These are phyloP conservation scores for Vombatus ursinus DNA, from an alignment of 2,113 vertebrate species.

Conservation along the genomic window DNA sequence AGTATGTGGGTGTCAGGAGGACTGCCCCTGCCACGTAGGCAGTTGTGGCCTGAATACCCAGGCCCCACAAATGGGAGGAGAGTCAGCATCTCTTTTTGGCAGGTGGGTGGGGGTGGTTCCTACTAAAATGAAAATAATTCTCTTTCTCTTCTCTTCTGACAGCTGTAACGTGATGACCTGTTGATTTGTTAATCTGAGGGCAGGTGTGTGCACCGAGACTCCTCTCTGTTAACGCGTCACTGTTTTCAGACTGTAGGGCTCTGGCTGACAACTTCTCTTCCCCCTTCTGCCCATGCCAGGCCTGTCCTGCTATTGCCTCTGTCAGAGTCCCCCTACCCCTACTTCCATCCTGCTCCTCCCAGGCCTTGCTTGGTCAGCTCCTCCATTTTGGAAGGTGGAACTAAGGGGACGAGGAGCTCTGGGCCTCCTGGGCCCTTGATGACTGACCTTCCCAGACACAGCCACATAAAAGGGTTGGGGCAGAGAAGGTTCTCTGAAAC, in stretches of 20 bases:
- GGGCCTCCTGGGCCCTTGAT: neutral
- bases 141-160: neutral
- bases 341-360: neutral
- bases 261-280: conserved; percentile 8
- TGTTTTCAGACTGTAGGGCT: neutral
- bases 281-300: neutral
- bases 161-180: conserved; percentile 73
- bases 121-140: neutral
- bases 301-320: neutral
- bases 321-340: neutral
- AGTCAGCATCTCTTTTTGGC: neutral
- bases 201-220: neutral
- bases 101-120: neutral
- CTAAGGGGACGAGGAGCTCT: neutral
- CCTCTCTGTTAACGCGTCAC: neutral
- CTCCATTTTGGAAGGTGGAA: neutral
- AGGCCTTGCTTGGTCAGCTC: neutral
- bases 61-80: neutral
- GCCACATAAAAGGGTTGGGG: neutral
- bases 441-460: neutral
- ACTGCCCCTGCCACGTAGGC: neutral
- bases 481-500: neutral
- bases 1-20: neutral
- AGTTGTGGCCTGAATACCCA: neutral
- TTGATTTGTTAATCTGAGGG: conserved; percentile 9